A percentile compares a stretch with the other conserved stretches of the same genome.
Evolutionary conservation across 2,113 vertebrate genomes (phyloP).

Genomic region (Mastomys coucha): DNA sequence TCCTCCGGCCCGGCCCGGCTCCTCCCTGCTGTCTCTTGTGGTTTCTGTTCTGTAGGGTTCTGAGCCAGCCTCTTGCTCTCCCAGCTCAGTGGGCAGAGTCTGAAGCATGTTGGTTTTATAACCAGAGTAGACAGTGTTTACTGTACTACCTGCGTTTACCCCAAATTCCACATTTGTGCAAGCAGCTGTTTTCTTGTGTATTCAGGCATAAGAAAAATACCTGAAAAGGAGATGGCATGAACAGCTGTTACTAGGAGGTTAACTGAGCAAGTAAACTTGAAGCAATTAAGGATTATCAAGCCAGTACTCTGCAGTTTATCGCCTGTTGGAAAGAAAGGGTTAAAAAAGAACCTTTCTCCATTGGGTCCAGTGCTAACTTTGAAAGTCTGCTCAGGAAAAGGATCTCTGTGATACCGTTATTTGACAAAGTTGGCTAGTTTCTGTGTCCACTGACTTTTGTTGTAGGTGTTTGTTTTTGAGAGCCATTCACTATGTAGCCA

Average conservation of each 20-base stretch:
- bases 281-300: not conserved
- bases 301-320: not conserved
- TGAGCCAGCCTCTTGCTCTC: not conserved
- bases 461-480: not conserved
- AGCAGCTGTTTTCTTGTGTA: not conserved
- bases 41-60: not conserved
- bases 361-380: not conserved
- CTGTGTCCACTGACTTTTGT: not conserved
- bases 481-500: not conserved
- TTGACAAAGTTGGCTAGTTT: not conserved
- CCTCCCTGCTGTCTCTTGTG: not conserved
- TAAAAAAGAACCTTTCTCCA: not conserved
- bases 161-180: not conserved
- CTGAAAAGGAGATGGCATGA: not conserved
- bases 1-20: not conserved
- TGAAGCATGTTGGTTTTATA: not conserved
- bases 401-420: not conserved
- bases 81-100: not conserved
- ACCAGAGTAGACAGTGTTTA: not conserved
- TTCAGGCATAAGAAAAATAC: not conserved
- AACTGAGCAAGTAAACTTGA: not conserved
- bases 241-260: not conserved
- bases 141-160: not conserved
- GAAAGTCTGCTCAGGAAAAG: not conserved
- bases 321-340: not conserved